These are phyloP conservation scores for Cyprinodon tularosa DNA, from an alignment of 2,113 vertebrate species.

Conservation along the genomic window DNA sequence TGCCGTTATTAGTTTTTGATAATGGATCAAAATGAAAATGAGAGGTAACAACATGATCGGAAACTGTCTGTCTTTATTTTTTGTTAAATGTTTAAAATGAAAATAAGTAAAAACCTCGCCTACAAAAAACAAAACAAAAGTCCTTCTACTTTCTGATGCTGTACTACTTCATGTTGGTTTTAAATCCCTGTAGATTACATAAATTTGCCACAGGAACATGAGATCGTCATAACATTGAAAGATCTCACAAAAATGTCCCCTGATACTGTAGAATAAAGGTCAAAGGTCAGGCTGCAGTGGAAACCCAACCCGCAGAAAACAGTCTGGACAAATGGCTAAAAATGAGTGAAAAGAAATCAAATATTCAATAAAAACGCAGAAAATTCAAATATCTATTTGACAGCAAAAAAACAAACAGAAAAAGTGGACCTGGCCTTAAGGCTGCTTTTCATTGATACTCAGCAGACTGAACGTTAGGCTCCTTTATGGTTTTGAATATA, in stretches of 20 bases:
- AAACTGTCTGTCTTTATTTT: too few species aligned
- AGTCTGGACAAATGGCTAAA: neutral
- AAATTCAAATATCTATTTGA: neutral
- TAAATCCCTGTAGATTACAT: neutral
- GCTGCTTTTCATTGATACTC: neutral
- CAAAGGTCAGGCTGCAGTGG: neutral
- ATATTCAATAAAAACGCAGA: neutral
- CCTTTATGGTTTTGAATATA: neutral
- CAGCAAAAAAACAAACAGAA: neutral
- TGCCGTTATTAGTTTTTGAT: too few species aligned
- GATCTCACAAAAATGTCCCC: neutral
- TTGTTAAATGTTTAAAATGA: too few species aligned
- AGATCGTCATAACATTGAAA: neutral
- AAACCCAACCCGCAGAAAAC: neutral
- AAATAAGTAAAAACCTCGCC: too few species aligned
- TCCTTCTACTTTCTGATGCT: neutral
- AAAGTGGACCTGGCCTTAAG: neutral
- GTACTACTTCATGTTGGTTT: neutral
- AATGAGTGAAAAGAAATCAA: neutral
- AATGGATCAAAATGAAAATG: too few species aligned
- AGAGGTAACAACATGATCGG: too few species aligned
- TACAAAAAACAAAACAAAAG: too few species aligned
- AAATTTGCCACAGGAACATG: neutral
- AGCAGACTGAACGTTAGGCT: neutral
- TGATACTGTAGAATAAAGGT: neutral